Conservation (phyloP, 2,113 vertebrate genomes). For the Zootoca vivipara region DNA sequence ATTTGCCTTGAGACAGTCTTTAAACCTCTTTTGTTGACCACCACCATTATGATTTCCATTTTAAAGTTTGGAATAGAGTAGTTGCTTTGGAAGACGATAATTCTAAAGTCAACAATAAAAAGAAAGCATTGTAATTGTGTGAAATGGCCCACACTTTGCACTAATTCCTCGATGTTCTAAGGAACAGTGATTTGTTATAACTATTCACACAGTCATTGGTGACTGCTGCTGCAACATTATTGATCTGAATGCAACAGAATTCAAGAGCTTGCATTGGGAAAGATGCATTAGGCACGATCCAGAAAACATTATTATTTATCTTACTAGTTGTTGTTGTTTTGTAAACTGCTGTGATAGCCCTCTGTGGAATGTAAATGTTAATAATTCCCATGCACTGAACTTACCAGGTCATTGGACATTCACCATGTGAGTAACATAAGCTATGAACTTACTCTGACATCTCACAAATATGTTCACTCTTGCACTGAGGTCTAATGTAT, state of each 20-base stretch:
- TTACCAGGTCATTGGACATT: not conserved
- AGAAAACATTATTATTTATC: not conserved
- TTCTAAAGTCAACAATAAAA: not conserved
- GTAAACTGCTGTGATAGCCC: not conserved
- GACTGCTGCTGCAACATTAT: not conserved
- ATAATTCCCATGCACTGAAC: not conserved
- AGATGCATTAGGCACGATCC: not conserved
- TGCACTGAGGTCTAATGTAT: not conserved
- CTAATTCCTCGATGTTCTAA: not conserved
- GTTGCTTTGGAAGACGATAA: too few relatives aligned
- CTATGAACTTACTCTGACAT: not conserved
- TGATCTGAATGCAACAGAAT: not conserved
- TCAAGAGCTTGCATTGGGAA: not conserved
- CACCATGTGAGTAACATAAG: not conserved
- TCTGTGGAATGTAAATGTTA: not conserved
- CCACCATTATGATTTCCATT: too few relatives aligned
- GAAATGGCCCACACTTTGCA: not conserved
- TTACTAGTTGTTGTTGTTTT: not conserved
- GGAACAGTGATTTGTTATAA: not conserved
- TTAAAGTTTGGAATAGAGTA: too few relatives aligned
- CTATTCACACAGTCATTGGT: not conserved
- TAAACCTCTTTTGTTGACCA: too few relatives aligned
- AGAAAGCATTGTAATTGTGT: too few relatives aligned
- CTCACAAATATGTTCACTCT: not conserved
- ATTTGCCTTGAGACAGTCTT: too few relatives aligned